Conservation (phyloP, 1,140 invertebrate species). For the Apis florea region DNA sequence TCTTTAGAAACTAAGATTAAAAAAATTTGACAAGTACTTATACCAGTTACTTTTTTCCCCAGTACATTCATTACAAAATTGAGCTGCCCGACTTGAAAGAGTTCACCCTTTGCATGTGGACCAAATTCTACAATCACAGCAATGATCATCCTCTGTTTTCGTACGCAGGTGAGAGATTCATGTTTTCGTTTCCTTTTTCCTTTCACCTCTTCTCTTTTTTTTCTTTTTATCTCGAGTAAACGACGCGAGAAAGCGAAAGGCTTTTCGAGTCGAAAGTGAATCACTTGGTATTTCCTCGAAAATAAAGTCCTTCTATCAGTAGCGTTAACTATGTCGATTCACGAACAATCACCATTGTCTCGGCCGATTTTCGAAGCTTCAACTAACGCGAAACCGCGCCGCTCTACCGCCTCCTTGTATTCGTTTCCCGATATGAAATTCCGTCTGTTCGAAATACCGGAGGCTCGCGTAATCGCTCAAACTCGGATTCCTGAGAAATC, state of each 20-base stretch:
- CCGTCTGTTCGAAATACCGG: not conserved
- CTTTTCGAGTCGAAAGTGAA: slow-evolving; percentile 22
- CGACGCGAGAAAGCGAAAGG: slow-evolving; percentile 45
- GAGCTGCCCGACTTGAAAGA: slow-evolving; percentile 87
- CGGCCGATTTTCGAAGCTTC: too few relatives aligned
- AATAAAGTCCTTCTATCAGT: too few relatives aligned
- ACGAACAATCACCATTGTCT: too few relatives aligned
- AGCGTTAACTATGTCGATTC: too few relatives aligned
- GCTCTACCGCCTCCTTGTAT: not conserved
- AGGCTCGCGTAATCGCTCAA: not conserved
- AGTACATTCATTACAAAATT: slow-evolving; percentile 85
- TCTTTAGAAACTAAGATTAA: too few relatives aligned
- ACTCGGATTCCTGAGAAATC: not conserved
- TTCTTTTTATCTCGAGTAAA: not conserved
- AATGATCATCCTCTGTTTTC: slow-evolving; percentile 91
- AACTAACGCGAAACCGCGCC: too few relatives aligned
- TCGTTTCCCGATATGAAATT: not conserved
- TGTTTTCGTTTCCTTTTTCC: slow-evolving; percentile 7
- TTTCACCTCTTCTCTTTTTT: slow-evolving; percentile 31
- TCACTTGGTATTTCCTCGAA: not conserved
- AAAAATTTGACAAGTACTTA: too few relatives aligned
- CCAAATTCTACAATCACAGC: slow-evolving; percentile 89
- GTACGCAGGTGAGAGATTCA: slow-evolving; percentile 85
- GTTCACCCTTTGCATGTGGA: slow-evolving; percentile 91
- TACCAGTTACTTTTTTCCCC: slow-evolving; percentile 16